phyloP scores from a whole-genome alignment of 1,140 invertebrate genomes.

The Nomia melanderi region DNA sequence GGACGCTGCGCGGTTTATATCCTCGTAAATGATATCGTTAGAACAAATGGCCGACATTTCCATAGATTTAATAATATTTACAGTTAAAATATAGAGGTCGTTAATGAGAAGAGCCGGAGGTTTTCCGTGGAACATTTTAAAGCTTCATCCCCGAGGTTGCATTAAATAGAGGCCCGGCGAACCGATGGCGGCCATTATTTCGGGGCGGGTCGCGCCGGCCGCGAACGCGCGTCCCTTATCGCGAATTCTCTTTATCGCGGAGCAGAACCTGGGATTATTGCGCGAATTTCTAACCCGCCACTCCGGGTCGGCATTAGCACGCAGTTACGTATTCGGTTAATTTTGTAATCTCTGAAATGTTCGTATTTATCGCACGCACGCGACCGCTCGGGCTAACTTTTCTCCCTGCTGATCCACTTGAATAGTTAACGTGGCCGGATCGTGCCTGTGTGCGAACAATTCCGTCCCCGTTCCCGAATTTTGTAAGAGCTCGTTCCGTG shows the following conservation, averaged over 20 bases:
- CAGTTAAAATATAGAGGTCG: too few relatives aligned
- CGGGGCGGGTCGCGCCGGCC: not conserved
- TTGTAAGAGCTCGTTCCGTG: not conserved
- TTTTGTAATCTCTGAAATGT: constrained; percentile 6
- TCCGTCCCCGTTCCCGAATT: not conserved
- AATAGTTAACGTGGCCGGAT: not conserved
- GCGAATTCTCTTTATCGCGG: constrained; percentile 7
- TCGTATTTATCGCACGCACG: not conserved
- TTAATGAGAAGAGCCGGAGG: too few relatives aligned
- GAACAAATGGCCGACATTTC: too few relatives aligned
- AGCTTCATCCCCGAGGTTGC: not conserved
- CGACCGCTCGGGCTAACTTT: not conserved
- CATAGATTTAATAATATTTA: too few relatives aligned
- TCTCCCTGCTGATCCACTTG: not conserved
- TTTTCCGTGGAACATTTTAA: not conserved
- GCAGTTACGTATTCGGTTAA: constrained; percentile 15
- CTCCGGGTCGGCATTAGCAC: not conserved
- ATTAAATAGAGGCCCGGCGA: constrained; percentile 9
- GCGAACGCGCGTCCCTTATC: constrained; percentile 23
- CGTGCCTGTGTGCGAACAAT: not conserved
- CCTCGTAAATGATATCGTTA: too few relatives aligned
- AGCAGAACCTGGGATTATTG: constrained; percentile 19
- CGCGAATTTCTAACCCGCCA: constrained; percentile 14
- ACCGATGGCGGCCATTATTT: constrained; percentile 22
- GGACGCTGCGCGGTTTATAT: too few relatives aligned